A percentile compares a stretch with the other conserved stretches of the same genome.
Evolutionary conservation across 2,797 vertebrate species (phyloP).

Genomic region (Squalus acanthias): DNA sequence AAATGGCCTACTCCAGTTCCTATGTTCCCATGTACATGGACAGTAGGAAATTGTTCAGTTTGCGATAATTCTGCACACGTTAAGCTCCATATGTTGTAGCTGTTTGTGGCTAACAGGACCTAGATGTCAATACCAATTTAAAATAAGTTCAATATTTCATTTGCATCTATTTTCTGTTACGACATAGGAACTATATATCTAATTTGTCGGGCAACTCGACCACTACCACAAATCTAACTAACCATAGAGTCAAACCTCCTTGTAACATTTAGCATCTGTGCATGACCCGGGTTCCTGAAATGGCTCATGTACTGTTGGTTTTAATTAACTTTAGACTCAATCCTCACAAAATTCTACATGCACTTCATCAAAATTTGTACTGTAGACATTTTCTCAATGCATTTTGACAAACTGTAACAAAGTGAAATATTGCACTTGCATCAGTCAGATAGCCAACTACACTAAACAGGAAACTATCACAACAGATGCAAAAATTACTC

Average conservation of each 20-base stretch:
- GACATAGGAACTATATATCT: background rate
- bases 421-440: background rate
- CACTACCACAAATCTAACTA: background rate
- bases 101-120: background rate
- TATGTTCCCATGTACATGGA: too few relatives aligned
- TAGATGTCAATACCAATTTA: background rate
- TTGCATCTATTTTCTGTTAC: background rate
- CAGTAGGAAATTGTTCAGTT: background rate
- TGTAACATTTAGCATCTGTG: background rate
- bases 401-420: background rate
- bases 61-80: background rate
- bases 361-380: background rate
- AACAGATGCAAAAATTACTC: background rate
- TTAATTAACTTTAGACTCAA: slow-evolving; percentile 27
- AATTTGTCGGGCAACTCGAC: background rate
- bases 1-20: too few relatives aligned
- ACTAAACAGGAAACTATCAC: background rate
- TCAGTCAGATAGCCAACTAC: background rate
- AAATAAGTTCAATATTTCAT: background rate
- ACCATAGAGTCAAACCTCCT: background rate
- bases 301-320: background rate
- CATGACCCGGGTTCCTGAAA: background rate
- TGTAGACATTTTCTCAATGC: background rate
- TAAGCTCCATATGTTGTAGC: background rate
- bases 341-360: background rate